phyloP scores from a whole-genome alignment of 2,113 vertebrate genomes.

The Gymnobelideus leadbeateri region DNA sequence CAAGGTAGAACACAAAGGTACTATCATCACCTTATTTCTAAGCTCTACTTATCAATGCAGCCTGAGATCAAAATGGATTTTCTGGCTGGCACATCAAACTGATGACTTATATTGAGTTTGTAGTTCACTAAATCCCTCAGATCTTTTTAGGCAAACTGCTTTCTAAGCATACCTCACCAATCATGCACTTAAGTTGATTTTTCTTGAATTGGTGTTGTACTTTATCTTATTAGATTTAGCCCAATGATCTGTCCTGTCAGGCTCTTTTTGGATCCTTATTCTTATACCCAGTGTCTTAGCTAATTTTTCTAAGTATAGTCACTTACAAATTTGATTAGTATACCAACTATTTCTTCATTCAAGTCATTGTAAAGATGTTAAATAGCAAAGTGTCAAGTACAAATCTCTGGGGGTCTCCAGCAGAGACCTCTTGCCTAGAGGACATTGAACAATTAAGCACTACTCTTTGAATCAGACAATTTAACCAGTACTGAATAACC shows the following conservation, averaged over 20 bases:
- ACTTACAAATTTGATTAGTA: neutral
- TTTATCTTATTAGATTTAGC: neutral
- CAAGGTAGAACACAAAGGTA: neutral
- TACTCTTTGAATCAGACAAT: neutral
- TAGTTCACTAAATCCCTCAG: neutral
- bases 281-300: neutral
- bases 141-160: neutral
- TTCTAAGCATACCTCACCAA: neutral
- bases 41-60: neutral
- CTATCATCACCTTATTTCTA: neutral
- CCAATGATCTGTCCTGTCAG: neutral
- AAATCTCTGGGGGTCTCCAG: neutral
- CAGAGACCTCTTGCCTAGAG: neutral
- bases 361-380: neutral
- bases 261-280: neutral
- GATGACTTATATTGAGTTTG: neutral
- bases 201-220: neutral
- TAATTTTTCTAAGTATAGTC: neutral
- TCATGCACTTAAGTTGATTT: neutral
- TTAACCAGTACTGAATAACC: neutral
- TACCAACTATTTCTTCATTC: neutral
- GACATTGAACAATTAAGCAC: neutral
- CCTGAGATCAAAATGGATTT: neutral
- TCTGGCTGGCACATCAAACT: neutral
- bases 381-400: neutral